These are phyloP conservation scores for Poecilobothrus nobilitatus DNA, from an alignment of 2,888 invertebrate genomes.

Conservation along the genomic window DNA sequence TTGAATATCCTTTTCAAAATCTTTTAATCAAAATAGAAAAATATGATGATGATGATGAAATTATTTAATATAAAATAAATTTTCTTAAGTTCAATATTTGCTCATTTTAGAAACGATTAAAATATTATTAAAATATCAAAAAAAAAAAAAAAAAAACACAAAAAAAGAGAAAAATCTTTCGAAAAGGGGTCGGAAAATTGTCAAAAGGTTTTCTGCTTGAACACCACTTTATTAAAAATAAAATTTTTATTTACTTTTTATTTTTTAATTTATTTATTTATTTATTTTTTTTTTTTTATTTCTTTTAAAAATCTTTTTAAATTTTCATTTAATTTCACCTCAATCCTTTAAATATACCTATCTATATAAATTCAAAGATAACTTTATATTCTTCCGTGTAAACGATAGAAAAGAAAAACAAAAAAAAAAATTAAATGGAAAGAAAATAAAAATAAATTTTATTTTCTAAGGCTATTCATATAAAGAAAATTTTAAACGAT, in stretches of 20 bases:
- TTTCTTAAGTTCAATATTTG: background rate
- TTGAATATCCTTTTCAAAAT: too few species aligned
- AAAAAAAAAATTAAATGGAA: too few species aligned
- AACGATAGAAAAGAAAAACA: too few species aligned
- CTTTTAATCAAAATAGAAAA: too few species aligned
- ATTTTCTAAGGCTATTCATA: too few species aligned
- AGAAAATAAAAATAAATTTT: too few species aligned
- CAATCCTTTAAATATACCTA: background rate
- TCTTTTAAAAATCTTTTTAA: background rate
- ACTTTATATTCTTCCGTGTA: too few species aligned
- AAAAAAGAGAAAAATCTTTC: background rate
- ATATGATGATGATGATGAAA: background rate
- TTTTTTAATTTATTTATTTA: too few species aligned
- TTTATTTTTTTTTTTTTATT: background rate
- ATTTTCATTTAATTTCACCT: constrained; percentile 1
- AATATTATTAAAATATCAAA: background rate
- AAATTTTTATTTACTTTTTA: background rate
- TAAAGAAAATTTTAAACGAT: too few species aligned
- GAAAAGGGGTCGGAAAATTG: background rate
- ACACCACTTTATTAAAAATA: background rate
- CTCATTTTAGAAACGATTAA: background rate
- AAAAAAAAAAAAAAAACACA: background rate
- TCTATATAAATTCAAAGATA: too few species aligned
- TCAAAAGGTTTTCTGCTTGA: constrained; percentile 6
- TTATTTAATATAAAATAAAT: background rate